These are phyloP conservation scores for Psix sp. DNA, from an alignment of 1,140 invertebrate genomes.

Conservation along the genomic window DNA sequence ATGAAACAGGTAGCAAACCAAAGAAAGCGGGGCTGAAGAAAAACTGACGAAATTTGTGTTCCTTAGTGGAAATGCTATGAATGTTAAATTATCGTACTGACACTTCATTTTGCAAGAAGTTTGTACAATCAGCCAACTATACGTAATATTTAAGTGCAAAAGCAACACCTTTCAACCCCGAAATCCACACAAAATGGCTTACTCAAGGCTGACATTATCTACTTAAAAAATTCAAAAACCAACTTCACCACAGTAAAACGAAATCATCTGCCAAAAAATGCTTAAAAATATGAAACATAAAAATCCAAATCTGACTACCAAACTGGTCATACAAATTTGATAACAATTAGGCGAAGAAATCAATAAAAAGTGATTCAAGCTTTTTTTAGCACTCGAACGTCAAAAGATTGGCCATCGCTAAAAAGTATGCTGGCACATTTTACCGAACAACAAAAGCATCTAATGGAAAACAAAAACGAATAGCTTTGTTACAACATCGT, in stretches of 20 bases:
- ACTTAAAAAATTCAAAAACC: too few relatives aligned
- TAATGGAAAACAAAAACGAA: not conserved
- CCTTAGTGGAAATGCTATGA: conserved; percentile 36
- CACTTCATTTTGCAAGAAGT: conserved; percentile 36
- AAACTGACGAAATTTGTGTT: conserved; percentile 37
- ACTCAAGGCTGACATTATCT: too few relatives aligned
- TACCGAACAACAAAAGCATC: not conserved
- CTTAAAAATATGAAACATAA: too few relatives aligned
- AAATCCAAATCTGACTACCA: too few relatives aligned
- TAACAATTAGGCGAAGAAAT: too few relatives aligned
- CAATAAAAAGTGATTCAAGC: too few relatives aligned
- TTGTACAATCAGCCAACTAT: conserved; percentile 1
- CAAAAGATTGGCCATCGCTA: conserved; percentile 4
- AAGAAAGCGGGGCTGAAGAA: conserved; percentile 29
- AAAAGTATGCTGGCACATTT: conserved; percentile 7
- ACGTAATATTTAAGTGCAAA: conserved; percentile 16
- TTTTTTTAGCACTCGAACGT: not conserved
- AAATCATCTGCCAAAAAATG: too few relatives aligned
- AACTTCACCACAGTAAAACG: too few relatives aligned
- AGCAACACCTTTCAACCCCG: too few relatives aligned
- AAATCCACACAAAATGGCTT: too few relatives aligned
- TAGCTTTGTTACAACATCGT: conserved; percentile 2
- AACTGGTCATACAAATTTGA: too few relatives aligned
- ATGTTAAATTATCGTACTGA: conserved; percentile 41
- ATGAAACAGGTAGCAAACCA: conserved; percentile 41